Evolutionary conservation across 2,888 invertebrate species (phyloP).

Genomic region (Andrena dorsata): DNA sequence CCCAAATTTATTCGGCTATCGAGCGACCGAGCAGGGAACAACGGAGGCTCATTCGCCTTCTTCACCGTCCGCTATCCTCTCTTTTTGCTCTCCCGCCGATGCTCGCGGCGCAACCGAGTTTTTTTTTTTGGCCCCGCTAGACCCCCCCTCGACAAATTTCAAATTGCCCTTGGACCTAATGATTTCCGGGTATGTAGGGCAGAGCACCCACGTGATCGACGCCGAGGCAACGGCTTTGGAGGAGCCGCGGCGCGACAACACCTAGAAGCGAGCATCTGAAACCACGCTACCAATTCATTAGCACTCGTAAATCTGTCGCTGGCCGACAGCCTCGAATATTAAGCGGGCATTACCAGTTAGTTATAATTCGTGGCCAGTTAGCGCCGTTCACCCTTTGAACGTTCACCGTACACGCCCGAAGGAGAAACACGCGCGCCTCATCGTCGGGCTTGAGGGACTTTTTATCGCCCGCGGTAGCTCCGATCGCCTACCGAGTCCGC

Average conservation of each 20-base stretch:
- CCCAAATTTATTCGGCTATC: constrained; percentile 84
- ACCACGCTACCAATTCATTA: constrained; percentile 82
- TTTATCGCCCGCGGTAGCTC: constrained; percentile 31
- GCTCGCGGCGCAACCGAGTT: constrained; percentile 47
- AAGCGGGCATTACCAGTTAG: constrained; percentile 81
- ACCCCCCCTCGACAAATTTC: constrained; percentile 65
- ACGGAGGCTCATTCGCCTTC: constrained; percentile 28
- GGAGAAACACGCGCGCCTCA: constrained; percentile 24
- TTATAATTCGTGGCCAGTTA: constrained; percentile 83
- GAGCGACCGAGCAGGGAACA: constrained; percentile 56
- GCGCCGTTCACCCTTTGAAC: constrained; percentile 69
- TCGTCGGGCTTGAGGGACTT: background rate
- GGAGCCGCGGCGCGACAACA: constrained; percentile 1
- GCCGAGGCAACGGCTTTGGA: background rate
- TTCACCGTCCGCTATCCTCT: constrained; percentile 41
- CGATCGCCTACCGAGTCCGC: constrained; percentile 5
- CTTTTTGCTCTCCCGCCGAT: constrained; percentile 60
- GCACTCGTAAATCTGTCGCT: constrained; percentile 84
- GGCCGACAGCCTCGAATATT: constrained; percentile 82
- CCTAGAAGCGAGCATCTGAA: background rate
- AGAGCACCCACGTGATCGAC: constrained; percentile 33
- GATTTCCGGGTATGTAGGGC: constrained; percentile 79
- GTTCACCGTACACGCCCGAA: constrained; percentile 48
- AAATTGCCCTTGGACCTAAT: constrained; percentile 75
- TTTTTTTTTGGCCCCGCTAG: constrained; percentile 54